These are phyloP conservation scores for Ophion costatus DNA, from an alignment of 2,888 invertebrate genomes.

Conservation along the genomic window DNA sequence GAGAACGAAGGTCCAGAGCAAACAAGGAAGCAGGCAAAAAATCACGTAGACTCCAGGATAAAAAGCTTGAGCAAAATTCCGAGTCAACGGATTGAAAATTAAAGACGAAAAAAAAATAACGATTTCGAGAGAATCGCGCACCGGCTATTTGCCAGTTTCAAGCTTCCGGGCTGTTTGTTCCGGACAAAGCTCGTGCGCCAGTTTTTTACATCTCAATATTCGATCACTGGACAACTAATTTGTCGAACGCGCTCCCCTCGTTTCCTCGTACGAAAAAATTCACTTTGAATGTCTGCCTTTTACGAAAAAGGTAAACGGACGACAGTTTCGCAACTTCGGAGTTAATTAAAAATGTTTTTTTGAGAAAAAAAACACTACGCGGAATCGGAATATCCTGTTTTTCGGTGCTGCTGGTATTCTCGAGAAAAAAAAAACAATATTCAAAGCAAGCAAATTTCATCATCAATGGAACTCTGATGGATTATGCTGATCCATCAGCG, in stretches of 20 bases:
- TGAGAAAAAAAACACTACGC: too few relatives aligned
- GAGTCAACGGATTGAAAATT: slow-evolving; percentile 1
- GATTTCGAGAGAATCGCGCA: neutral
- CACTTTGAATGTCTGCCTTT: neutral
- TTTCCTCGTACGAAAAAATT: neutral
- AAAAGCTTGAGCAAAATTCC: neutral
- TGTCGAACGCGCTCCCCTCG: neutral
- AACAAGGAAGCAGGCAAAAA: slow-evolving; percentile 14
- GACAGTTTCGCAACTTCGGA: too few relatives aligned
- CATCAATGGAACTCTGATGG: too few relatives aligned
- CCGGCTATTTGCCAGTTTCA: neutral
- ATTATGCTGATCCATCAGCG: too few relatives aligned
- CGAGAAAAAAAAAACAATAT: too few relatives aligned
- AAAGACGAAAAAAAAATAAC: neutral
- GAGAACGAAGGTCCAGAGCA: neutral
- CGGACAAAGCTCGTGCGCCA: neutral
- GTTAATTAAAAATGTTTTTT: too few relatives aligned
- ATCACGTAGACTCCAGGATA: neutral
- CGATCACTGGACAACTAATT: neutral
- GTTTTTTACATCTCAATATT: slow-evolving; percentile 5
- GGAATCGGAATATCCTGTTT: too few relatives aligned
- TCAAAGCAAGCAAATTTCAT: too few relatives aligned
- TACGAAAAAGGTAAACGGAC: neutral
- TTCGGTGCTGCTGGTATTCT: too few relatives aligned
- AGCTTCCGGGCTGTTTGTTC: slow-evolving; percentile 32